Conservation (phyloP, 2,113 vertebrate species). For the Bucco capensis region DNA sequence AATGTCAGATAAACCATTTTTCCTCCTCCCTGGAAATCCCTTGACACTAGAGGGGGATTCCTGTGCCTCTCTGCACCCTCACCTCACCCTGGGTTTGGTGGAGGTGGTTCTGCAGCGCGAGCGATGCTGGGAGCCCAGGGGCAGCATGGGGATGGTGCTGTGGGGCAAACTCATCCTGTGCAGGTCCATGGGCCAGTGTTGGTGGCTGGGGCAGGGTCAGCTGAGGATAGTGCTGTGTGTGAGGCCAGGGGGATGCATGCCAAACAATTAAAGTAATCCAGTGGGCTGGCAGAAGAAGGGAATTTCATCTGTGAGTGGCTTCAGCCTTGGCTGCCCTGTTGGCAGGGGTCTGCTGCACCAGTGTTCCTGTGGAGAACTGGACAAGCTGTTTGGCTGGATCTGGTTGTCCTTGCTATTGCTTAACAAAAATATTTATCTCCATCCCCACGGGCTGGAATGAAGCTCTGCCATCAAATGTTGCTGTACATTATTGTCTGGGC, state of each 20-base stretch:
- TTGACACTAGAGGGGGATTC: background rate
- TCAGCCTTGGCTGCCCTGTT: background rate
- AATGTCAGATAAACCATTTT: fast-evolving
- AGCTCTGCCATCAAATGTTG: background rate
- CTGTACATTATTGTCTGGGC: background rate
- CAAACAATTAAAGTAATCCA: background rate
- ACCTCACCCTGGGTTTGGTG: fast-evolving
- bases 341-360: background rate
- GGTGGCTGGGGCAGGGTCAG: background rate
- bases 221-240: background rate
- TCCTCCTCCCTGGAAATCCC: background rate
- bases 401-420: background rate
- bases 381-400: background rate
- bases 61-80: background rate
- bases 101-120: background rate
- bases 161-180: background rate
- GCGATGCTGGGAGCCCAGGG: background rate
- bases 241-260: fast-evolving
- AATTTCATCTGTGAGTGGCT: background rate
- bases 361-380: background rate
- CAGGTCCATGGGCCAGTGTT: fast-evolving
- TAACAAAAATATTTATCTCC: background rate
- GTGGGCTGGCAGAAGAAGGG: background rate
- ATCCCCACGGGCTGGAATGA: background rate
- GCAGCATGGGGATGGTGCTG: background rate